Percentiles rank a stretch among this genome's conserved stretches.
These are phyloP conservation scores for Meloidogyne floridensis DNA, from an alignment of 1,140 invertebrate genomes.

Conservation along the genomic window DNA sequence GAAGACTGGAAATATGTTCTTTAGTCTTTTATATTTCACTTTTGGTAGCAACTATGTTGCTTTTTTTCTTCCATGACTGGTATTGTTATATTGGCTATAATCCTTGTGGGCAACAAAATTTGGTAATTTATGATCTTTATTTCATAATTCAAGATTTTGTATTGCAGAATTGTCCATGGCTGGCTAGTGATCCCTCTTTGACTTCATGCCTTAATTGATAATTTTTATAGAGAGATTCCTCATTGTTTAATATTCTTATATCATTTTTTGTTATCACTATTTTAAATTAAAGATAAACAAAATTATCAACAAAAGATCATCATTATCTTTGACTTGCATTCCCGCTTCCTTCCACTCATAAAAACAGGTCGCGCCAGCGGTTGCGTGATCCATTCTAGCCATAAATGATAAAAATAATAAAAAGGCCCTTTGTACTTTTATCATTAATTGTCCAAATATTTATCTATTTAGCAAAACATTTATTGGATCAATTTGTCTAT, in stretches of 20 bases:
- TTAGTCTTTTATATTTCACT: slow-evolving; percentile 59
- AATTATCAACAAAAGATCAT: no score
- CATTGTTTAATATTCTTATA: no score
- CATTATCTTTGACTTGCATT: no score
- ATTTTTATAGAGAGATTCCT: no score
- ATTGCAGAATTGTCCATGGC: slow-evolving; percentile 29
- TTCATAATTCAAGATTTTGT: not conserved
- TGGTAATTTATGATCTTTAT: slow-evolving; percentile 54
- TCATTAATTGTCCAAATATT: not conserved
- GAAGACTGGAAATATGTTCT: slow-evolving; percentile 60
- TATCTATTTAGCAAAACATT: not conserved
- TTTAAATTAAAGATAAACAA: no score
- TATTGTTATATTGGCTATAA: slow-evolving; percentile 62
- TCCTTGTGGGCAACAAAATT: slow-evolving; percentile 58
- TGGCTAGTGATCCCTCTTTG: slow-evolving; percentile 26
- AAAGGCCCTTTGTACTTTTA: not conserved
- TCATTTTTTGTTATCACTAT: no score
- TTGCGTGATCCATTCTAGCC: not conserved
- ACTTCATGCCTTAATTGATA: slow-evolving; percentile 17
- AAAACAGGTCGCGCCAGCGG: slow-evolving; percentile 5
- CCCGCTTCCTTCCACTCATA: not conserved
- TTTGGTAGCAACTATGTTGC: slow-evolving; percentile 59
- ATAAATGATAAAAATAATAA: not conserved
- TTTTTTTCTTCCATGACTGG: slow-evolving; percentile 66
- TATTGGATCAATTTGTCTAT: not conserved